Evolutionary conservation across 64 coral and sea anemone genomes (phyloP), one percentile per base, ranked within the genome.

Genomic region (Porites lutea): DNA sequence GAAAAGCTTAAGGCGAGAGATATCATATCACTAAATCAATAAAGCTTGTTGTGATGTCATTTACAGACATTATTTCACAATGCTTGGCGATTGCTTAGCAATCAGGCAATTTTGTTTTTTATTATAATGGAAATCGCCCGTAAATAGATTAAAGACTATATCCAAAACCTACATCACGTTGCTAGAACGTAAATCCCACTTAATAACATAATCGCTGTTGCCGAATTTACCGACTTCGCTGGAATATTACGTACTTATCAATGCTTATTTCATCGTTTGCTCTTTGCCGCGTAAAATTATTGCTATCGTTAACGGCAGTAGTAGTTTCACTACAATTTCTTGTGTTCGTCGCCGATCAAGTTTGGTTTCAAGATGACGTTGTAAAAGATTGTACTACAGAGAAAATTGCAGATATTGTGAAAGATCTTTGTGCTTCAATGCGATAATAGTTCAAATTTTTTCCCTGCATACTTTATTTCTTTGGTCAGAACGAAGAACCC

Each of bases 271-370:
- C 46, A 51, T 68, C 65, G 5, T 12, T 84, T 2, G 62, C 81
- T 3, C 46, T 45, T 21, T 43, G 63, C 19, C 61, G 81, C 67
- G 3, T 68, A 1, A 84, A 67, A 48, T 50, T 43, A 51, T 12
- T 84, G 23, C 18, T 67, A 51, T 84, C 62, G 81, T 46, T 84
- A 2, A 7, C 47, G 5, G 3, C 10, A 23, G 16, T 84, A 14
- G 81, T 84, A n/a, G 81, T 84, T 68, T 21, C 69, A 9, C 8
- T 84, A 48, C 81, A 84, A 48, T 67, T 22, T 3, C 52, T 84
- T 51, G 37, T 67, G 0, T 84, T 69, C 64, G n/a, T 84, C 5
- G 81, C 47, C 8, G 81, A 66, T 22, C 61, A 54, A 84, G 14
- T 84, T 52, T n/a, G 63, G 46, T 82, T 23, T 11, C 50, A 52